Evolutionary conservation across 2,113 vertebrate species (phyloP).

Genomic region (Heteronetta atricapilla): DNA sequence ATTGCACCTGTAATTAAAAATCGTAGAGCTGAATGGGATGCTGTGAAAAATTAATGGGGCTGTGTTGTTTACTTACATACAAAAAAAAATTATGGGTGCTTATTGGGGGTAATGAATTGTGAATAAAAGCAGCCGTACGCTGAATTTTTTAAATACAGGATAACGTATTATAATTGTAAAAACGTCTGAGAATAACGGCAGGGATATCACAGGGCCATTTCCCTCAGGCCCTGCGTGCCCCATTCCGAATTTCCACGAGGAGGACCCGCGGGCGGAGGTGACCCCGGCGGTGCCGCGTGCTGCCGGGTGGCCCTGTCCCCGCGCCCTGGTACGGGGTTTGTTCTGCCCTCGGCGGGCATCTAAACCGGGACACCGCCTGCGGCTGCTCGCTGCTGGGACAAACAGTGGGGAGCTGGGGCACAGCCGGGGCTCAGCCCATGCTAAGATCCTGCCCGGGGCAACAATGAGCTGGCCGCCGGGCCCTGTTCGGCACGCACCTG

Average conservation of each 20-base stretch:
- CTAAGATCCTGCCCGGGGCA: not conserved
- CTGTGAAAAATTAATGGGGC: not conserved
- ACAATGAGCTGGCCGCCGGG: fast-evolving
- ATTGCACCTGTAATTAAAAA: not conserved
- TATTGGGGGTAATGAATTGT: not conserved
- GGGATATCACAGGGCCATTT: not conserved
- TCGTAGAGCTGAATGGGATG: not conserved
- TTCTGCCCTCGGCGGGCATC: not conserved
- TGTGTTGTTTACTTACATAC: not conserved
- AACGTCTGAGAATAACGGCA: not conserved
- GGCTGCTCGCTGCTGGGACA: not conserved
- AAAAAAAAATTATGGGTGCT: not conserved
- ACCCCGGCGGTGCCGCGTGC: not conserved
- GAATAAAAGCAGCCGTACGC: not conserved
- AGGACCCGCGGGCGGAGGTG: not conserved
- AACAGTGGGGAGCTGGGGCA: not conserved
- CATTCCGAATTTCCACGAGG: fast-evolving
- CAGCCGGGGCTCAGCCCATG: not conserved
- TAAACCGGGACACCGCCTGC: not conserved
- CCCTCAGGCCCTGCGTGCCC: not conserved
- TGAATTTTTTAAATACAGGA: not conserved
- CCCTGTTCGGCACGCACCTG: fast-evolving
- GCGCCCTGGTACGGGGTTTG: fast-evolving
- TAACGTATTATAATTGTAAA: not conserved
- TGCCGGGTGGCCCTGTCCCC: fast-evolving